phyloP scores from a whole-genome alignment of 64 coral and sea anemone genomes.

The Acropora yongei region DNA sequence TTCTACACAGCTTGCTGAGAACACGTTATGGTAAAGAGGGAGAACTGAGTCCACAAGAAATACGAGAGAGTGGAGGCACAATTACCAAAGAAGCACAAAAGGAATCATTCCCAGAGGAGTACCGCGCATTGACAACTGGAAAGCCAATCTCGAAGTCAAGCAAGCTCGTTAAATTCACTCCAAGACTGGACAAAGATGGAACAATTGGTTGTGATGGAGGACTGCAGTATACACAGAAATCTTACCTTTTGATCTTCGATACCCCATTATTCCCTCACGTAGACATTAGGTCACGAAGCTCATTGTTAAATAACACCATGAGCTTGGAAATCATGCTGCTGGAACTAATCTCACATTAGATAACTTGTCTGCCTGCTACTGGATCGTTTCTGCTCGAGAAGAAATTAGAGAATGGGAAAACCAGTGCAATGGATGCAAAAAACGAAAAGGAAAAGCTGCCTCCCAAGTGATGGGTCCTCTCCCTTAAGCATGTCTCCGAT shows the following conservation, averaged over 20 bases:
- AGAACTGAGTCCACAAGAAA: slow-evolving; percentile 49
- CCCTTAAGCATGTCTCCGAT: slow-evolving; percentile 36
- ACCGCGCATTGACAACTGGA: background rate
- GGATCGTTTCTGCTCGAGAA: slow-evolving; percentile 65
- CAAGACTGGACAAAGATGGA: slow-evolving; percentile 60
- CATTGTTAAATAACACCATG: slow-evolving; percentile 70
- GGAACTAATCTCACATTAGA: slow-evolving; percentile 68
- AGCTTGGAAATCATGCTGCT: slow-evolving; percentile 50
- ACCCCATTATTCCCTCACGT: slow-evolving; percentile 58
- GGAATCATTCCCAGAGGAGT: slow-evolving; percentile 41
- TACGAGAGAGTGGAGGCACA: slow-evolving; percentile 6
- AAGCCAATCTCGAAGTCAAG: slow-evolving; percentile 57
- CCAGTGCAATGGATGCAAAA: slow-evolving; percentile 57
- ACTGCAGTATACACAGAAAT: slow-evolving; percentile 51
- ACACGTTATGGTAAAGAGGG: slow-evolving; percentile 55
- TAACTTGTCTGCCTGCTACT: slow-evolving; percentile 37
- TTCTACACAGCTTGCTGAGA: slow-evolving; percentile 20
- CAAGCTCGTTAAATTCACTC: slow-evolving; percentile 47
- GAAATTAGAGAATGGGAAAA: slow-evolving; percentile 72
- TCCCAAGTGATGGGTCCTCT: slow-evolving; percentile 71
- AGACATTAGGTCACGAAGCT: slow-evolving; percentile 72
- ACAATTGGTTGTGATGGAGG: slow-evolving; percentile 64
- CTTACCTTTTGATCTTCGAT: slow-evolving; percentile 58
- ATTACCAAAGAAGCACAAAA: slow-evolving; percentile 9
- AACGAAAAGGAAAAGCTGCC: slow-evolving; percentile 36